Evolutionary conservation across 2,797 vertebrate genomes (phyloP), one percentile per base, ranked within the genome.

Genomic region (Brachymystax lenok): DNA sequence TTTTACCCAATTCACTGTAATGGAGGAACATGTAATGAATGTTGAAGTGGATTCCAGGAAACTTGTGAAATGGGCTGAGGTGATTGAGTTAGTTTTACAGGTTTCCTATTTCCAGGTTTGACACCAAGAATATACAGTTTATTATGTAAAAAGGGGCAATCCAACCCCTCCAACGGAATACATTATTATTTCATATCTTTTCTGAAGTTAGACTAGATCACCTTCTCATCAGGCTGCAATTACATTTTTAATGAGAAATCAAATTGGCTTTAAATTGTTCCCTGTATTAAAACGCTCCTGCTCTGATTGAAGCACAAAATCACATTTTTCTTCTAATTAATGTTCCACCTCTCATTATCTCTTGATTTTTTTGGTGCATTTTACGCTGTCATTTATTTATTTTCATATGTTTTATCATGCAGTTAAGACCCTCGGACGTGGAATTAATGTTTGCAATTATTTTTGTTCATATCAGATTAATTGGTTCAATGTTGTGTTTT

Each of bases 231-330:
- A 75, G 69, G 59, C 76, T 10, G 69, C 83, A 87, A 91, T 93
- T 89, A 87, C 72, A 79, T 79, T 90, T 90, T 91, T 90, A 91
- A 90, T 90, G 85, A 81, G 77, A 85, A 86, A 83, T 77, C 80
- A 91, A 90, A 92, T 81, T 78, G 86, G 89, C 85, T 82, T 76
- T 82, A 90, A 89, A 89, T 88, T 86, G 80, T 90, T 80, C 74
- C 74, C 69, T 17, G 35, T 61, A 66, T 50, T 2, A 46, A 78
- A 80, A 70, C 54, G 40, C 81, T 86, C 79, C 73, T 76, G 75
- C 74, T 83, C 79, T 86, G 81, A 90, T 81, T 82, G 78, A 86
- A 74, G 74, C 75, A 72, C 80, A 83, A 89, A 87, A 74, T 83
- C 79, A 70, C 59, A 21, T 21, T 21, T 61, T 2, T 56, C 16